Evolutionary conservation across 2,888 invertebrate genomes (phyloP), one percentile per base, ranked within the genome.

Genomic region (Chloromyia formosa): DNA sequence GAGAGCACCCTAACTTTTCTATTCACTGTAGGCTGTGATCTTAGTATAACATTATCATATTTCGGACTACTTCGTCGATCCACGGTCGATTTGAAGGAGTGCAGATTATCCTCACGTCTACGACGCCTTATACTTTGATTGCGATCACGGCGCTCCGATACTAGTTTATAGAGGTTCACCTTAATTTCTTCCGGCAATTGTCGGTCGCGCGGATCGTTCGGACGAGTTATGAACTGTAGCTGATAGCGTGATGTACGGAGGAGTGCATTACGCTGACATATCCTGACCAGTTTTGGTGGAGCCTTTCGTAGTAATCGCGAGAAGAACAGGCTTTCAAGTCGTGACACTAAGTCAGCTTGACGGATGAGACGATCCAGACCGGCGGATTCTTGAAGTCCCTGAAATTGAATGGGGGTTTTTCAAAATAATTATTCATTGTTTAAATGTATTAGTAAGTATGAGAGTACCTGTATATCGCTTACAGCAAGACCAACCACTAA

Each of bases 401-500:
- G 23, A 40, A 75, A 68, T 23, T 9, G n/a, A n/a, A n/a, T n/a
- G n/a, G n/a, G n/a, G n/a, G 20, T 35, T 35, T 20, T 35, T 14
- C 61, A 61, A n/a, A 27, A 23, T 27, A 7, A 20, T 18, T 27
- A 3, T 12, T 23, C 10, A 61, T 5, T 10, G 7, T 27, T 35
- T 61, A 14, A 60, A 61, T 23, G 42, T 12, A 53, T 40, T 54
- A 18, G 54, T n/a, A 27, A 2, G 27, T 16, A 4, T 58, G 12
- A 16, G 20, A 14, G 7, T 89, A 87, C 79, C 74, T 91, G 90
- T 76, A 94, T 94, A 83, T 94, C 94, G 78, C 93, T 94, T 1
- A 95, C 94, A 5, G 94, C 94, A 75, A 95, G 87, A 79, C 95
- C 94, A 45, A 95, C 93, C 85, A 94, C 88, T 53, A 95, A 84